These are phyloP conservation scores for Hemistola chrysoprasaria DNA, from an alignment of 2,888 invertebrate genomes.

Conservation along the genomic window DNA sequence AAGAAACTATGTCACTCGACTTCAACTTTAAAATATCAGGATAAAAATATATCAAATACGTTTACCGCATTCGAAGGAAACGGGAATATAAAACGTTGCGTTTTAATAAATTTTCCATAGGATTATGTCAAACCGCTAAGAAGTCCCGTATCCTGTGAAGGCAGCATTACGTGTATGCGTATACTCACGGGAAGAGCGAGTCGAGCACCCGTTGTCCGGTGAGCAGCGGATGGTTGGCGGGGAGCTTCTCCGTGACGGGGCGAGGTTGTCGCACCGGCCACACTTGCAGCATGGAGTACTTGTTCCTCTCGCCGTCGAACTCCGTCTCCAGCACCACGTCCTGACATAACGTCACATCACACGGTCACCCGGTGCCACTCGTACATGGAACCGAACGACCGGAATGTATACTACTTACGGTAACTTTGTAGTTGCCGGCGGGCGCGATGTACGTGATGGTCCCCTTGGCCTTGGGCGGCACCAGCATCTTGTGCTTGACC, in stretches of 20 bases:
- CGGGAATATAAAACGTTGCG: too few relatives aligned
- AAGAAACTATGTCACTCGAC: too few relatives aligned
- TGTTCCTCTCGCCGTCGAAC: constrained; percentile 96
- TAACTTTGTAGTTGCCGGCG: constrained; percentile 95
- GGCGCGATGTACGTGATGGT: constrained; percentile 98
- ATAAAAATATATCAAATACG: too few relatives aligned
- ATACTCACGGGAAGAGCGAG: constrained; percentile 96
- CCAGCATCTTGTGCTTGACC: constrained; percentile 97
- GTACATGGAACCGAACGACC: background rate
- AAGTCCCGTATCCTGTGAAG: too few relatives aligned
- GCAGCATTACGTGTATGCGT: too few relatives aligned
- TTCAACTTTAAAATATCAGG: too few relatives aligned
- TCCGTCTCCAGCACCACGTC: constrained; percentile 99
- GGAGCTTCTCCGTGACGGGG: constrained; percentile 98
- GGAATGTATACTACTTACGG: constrained; percentile 84
- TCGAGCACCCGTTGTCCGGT: constrained; percentile 99
- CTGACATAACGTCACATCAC: constrained; percentile 58
- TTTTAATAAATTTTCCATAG: too few relatives aligned
- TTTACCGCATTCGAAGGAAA: too few relatives aligned
- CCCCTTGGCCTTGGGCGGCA: constrained; percentile 97
- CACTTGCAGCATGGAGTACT: constrained; percentile 98
- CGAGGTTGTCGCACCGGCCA: constrained; percentile 99
- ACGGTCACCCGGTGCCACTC: too few relatives aligned
- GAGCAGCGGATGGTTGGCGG: constrained; percentile 98
- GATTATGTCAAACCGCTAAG: too few relatives aligned